phyloP scores from a whole-genome alignment of 1,140 invertebrate genomes.

The Rhagoletis zephyria region DNA sequence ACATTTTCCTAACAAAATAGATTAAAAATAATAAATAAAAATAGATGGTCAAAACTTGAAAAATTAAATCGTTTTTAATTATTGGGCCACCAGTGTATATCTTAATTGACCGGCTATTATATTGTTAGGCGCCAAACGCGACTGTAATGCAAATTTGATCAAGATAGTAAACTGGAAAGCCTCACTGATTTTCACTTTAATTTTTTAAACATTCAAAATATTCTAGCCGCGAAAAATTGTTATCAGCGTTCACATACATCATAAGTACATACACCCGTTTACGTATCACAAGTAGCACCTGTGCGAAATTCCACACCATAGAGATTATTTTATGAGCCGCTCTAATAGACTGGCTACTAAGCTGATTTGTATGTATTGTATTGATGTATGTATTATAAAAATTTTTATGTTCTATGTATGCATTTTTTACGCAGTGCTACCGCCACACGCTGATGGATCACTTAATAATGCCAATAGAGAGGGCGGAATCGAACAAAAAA shows the following conservation, averaged over 20 bases:
- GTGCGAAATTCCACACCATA: neutral
- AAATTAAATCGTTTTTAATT: too few species aligned
- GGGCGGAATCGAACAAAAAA: neutral
- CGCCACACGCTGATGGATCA: slow-evolving; percentile 22
- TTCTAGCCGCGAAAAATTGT: neutral
- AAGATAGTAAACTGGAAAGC: neutral
- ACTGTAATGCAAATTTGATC: neutral
- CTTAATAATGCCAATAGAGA: neutral
- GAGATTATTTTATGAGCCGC: slow-evolving; percentile 1
- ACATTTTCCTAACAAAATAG: too few species aligned
- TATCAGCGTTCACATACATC: neutral
- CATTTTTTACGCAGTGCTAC: neutral
- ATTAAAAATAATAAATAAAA: too few species aligned
- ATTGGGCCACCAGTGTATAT: neutral
- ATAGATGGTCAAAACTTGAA: too few species aligned
- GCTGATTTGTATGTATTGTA: neutral
- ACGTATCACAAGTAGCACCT: neutral
- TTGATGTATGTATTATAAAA: neutral
- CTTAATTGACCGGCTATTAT: neutral
- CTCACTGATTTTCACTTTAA: neutral
- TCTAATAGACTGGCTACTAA: neutral
- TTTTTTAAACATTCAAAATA: neutral
- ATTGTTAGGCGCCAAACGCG: neutral
- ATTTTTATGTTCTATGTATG: neutral
- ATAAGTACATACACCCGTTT: neutral